Evolutionary conservation across 2,797 vertebrate genomes (phyloP), one percentile per base, ranked within the genome.

Genomic region (Sebastes kiyomatsui): DNA sequence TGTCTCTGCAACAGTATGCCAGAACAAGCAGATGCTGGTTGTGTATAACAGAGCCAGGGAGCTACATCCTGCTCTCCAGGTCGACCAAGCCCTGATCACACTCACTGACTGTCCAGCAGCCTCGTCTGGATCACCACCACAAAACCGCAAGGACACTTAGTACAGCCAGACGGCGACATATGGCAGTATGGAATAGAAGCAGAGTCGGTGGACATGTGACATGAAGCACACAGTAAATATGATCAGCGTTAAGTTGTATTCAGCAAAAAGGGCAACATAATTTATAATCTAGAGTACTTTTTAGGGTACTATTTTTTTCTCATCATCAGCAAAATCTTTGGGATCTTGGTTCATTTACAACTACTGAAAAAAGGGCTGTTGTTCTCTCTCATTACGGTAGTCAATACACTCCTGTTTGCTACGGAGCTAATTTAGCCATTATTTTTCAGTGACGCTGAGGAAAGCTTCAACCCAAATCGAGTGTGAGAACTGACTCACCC

Each of bases 401-500:
- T 76, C 54, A 32, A 35, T 38, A 55, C 28, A 54, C 69, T 81
- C 46, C 62, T 66, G 54, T 67, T 78, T 81, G 62, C 33, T 59
- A 12, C 3, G 33, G 68, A 11, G 74, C 81, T 80, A 72, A 88
- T 88, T 90, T 61, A 87, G 30, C 49, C 71, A 14, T 42, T 28
- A 42, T 25, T 72, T 52, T 23, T 52, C 33, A 2, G n/a, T 46
- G 46, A 74, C 78, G 10, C 68, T 35, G 27, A 58, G 61, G 64
- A 77, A 28, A 69, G 42, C 66, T 61, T 83, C 72, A 28, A 46
- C 59, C 33, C 74, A 78, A 79, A 84, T 75, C 59, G 67, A 64
- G 84, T n/a, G 66, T 38, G 58, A 85, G 77, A 54, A 52, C 25
- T 11, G 69, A 88, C 95, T 95, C 92, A 97, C 97, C 97, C 93